These are phyloP conservation scores for Rhinella marina DNA, from an alignment of 2,797 vertebrate genomes.

Conservation along the genomic window DNA sequence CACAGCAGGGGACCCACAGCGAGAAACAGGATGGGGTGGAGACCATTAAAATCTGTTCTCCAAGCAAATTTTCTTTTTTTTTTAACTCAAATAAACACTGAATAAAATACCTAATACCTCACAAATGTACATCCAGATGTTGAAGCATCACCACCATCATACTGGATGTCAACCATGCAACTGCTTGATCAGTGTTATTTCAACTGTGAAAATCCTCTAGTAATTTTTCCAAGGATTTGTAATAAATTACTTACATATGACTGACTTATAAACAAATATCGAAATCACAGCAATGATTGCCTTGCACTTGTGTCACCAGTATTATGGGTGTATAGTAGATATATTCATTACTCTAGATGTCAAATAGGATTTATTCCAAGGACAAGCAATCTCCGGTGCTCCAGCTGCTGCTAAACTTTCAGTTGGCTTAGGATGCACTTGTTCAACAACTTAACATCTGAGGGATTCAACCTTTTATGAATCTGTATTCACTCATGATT, in stretches of 20 bases:
- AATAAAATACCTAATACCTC: background rate
- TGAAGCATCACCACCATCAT: background rate
- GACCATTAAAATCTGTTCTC: slow-evolving; percentile 4
- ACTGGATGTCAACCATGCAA: background rate
- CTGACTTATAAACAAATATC: slow-evolving; percentile 21
- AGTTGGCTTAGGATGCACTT: background rate
- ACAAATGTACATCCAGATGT: slow-evolving; percentile 8
- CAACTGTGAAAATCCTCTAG: background rate
- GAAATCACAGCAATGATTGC: background rate
- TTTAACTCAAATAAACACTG: background rate
- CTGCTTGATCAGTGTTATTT: background rate
- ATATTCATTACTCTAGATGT: slow-evolving; percentile 30
- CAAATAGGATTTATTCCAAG: slow-evolving; percentile 40
- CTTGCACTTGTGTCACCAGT: background rate
- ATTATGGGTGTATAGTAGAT: background rate
- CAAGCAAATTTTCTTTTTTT: background rate
- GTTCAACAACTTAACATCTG: slow-evolving; percentile 17
- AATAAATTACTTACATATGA: slow-evolving; percentile 26
- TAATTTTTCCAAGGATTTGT: slow-evolving; percentile 8
- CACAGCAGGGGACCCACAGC: background rate
- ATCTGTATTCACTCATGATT: slow-evolving; percentile 34
- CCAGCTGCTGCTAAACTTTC: slow-evolving; percentile 20
- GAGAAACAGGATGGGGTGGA: background rate
- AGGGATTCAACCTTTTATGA: slow-evolving; percentile 32
- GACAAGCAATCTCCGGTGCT: slow-evolving; percentile 18